Evolutionary conservation across 2,113 vertebrate genomes (phyloP), one percentile per base, ranked within the genome.

Genomic region (Narcine bancroftii): DNA sequence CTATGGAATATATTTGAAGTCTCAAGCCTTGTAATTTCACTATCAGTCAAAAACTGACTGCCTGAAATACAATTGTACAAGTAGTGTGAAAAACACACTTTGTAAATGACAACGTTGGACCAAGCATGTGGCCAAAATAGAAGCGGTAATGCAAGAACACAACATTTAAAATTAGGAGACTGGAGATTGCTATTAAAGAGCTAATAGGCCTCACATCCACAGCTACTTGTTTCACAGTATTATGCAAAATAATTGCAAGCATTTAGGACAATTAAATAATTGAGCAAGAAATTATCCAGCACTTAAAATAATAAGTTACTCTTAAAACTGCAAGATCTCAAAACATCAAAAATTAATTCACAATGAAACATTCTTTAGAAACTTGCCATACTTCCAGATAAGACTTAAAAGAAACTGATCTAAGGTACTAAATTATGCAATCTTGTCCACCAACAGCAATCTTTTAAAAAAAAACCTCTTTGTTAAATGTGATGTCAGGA

Each of bases 401-500:
- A 29, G 63, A 69, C 24, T 69, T 26, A 89, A 89, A 47, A 56
- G 24, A 87, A 42, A 66, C n/a, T 89, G 60, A 89, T 29, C 66
- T 91, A 45, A 91, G 39, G 39, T 33, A 69, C 21, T 91, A 69
- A 69, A 91, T 87, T 63, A 87, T 91, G 21, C 13, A 42, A 91
- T 69, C 63, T 69, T 45, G 11, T 91, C 42, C 63, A 91, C 21
- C 11, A 91, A 91, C 19, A 45, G 24, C n/a, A 63, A 89, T 33
- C 1, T 42, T 29, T 91, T 89, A 42, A 29, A 4, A 6, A 91
- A 91, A n/a, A 47, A 91, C 36, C 36, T 39, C 60, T 89, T 65
- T 60, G 53, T 69, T 45, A 69, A 91, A 69, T 91, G 21, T 50
- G 69, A 91, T 91, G 63, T 3, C 89, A 91, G 89, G 89, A 91